Percentiles rank a stretch among this genome's conserved stretches.
Conservation (phyloP, 2,113 vertebrate species). For the Pipra filicauda region DNA sequence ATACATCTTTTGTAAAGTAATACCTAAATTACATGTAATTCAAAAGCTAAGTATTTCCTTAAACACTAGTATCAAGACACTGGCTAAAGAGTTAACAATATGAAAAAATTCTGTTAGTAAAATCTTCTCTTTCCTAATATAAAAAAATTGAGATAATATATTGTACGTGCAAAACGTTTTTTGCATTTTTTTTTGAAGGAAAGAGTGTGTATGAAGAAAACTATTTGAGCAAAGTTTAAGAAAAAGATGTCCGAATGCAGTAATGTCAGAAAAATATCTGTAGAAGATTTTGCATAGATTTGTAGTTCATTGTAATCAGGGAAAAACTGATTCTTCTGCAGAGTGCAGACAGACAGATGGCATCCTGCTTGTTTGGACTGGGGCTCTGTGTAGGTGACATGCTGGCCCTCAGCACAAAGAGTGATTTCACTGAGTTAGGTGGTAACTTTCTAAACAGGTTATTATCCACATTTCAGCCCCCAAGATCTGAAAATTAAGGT, state of each 20-base stretch:
- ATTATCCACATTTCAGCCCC: background rate
- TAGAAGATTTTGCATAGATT: background rate
- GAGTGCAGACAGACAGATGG: background rate
- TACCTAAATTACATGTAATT: background rate
- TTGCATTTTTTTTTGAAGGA: background rate
- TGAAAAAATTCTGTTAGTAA: background rate
- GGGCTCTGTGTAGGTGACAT: background rate
- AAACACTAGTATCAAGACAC: background rate
- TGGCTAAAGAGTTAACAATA: background rate
- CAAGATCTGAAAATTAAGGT: background rate
- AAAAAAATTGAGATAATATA: background rate
- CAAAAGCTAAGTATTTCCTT: background rate
- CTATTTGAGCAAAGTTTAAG: background rate
- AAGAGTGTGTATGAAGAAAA: background rate
- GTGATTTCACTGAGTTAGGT: background rate
- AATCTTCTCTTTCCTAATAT: background rate
- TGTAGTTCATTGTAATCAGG: background rate
- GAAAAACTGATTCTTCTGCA: background rate
- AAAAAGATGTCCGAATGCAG: background rate
- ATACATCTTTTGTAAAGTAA: background rate
- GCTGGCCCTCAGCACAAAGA: background rate
- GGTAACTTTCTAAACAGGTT: background rate
- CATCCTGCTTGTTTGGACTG: background rate
- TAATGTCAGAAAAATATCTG: background rate
- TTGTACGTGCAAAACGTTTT: background rate